phyloP scores from a whole-genome alignment of 2,888 invertebrate species.

The Lasioglossum villosulum region DNA sequence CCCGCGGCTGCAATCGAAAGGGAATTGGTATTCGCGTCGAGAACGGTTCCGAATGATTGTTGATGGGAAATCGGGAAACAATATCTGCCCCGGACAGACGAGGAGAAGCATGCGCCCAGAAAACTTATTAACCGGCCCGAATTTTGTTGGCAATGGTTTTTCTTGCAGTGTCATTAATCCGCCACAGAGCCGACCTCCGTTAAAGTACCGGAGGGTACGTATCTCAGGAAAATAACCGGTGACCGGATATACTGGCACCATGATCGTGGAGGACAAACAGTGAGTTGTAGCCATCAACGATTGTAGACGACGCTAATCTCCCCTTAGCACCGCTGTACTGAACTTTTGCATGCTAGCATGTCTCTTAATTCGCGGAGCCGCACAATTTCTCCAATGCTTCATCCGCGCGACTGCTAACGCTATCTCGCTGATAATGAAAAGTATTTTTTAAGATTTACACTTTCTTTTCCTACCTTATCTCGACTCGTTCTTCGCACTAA shows the following conservation, averaged over 20 bases:
- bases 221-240: constrained; percentile 61
- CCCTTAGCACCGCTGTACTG: neutral
- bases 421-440: neutral
- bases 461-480: neutral
- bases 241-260: constrained; percentile 78
- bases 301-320: constrained; percentile 2
- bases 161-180: constrained; percentile 80
- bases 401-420: neutral
- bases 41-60: constrained; percentile 34
- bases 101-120: constrained; percentile 37
- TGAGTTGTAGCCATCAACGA: constrained; percentile 76
- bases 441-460: neutral
- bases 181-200: constrained; percentile 59
- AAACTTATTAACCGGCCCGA: constrained; percentile 48
- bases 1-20: neutral
- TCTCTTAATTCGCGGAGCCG: neutral
- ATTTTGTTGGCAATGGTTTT: constrained; percentile 74
- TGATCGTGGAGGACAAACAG: constrained; percentile 84
- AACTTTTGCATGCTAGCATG: constrained; percentile 6
- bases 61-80: too few species aligned
- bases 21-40: constrained; percentile 17
- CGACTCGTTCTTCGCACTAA: neutral
- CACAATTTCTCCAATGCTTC: neutral
- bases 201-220: constrained; percentile 46
- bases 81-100: neutral